These are phyloP conservation scores for Amphipoea lucens DNA, from an alignment of 2,888 invertebrate species.

Conservation along the genomic window DNA sequence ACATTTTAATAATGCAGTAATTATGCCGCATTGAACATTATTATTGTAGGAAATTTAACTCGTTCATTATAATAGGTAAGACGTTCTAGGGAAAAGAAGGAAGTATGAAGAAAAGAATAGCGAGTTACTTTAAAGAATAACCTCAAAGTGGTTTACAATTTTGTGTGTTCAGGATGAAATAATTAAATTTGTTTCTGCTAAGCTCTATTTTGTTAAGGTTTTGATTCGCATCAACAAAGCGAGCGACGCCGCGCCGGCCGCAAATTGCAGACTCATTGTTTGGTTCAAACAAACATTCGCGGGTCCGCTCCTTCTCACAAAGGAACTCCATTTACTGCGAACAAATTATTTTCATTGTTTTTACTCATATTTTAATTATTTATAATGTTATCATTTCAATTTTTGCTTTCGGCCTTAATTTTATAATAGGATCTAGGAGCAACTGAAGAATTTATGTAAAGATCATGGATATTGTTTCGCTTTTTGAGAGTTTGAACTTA, in stretches of 20 bases:
- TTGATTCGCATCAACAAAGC: slow-evolving; percentile 86
- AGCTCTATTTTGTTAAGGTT: slow-evolving; percentile 84
- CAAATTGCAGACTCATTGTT: slow-evolving; percentile 89
- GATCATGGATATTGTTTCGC: slow-evolving; percentile 12
- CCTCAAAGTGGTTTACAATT: slow-evolving; percentile 65
- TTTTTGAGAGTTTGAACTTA: not conserved
- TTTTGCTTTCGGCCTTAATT: slow-evolving; percentile 14
- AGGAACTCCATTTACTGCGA: slow-evolving; percentile 85
- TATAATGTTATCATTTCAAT: slow-evolving; percentile 46
- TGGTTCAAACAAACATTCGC: slow-evolving; percentile 86
- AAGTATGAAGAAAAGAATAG: slow-evolving; percentile 19
- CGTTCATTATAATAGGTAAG: not conserved
- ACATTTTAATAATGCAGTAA: not conserved
- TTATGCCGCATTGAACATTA: not conserved
- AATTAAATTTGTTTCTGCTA: slow-evolving; percentile 78
- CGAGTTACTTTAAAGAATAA: slow-evolving; percentile 51
- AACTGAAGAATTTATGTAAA: not conserved
- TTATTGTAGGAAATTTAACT: not conserved
- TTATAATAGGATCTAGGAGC: not conserved
- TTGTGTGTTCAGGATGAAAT: slow-evolving; percentile 72
- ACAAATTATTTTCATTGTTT: slow-evolving; percentile 84
- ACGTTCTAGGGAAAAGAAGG: slow-evolving; percentile 1
- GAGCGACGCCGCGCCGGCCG: slow-evolving; percentile 82
- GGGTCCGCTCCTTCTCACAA: slow-evolving; percentile 84
- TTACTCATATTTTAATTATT: slow-evolving; percentile 75